A percentile compares a stretch with the other conserved stretches of the same genome.
Conservation (phyloP, 2,797 vertebrate species). For the Babyrousa celebensis region DNA sequence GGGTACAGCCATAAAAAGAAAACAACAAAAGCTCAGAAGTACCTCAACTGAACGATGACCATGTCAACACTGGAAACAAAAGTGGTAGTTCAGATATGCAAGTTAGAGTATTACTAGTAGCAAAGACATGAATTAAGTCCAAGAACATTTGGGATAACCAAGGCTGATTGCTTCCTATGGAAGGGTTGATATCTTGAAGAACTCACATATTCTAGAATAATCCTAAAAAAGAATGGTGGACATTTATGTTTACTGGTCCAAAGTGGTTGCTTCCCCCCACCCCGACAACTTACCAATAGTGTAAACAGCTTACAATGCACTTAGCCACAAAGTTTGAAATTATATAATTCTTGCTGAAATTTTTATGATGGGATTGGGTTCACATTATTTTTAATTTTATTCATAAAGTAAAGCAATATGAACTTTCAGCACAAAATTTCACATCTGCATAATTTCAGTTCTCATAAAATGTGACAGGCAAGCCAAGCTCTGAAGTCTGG, state of each 20-base stretch:
- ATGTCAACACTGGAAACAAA: not conserved
- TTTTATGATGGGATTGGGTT: not conserved
- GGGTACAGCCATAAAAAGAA: too few species aligned
- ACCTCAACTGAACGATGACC: too few species aligned
- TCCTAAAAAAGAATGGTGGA: not conserved
- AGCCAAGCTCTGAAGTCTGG: not conserved
- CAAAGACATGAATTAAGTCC: too few species aligned
- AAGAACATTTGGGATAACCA: not conserved
- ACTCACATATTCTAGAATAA: not conserved
- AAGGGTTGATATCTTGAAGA: not conserved
- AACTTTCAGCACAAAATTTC: constrained; percentile 22
- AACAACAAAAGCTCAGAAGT: not conserved
- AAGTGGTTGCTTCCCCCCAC: not conserved
- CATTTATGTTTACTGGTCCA: not conserved
- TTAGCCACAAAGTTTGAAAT: not conserved
- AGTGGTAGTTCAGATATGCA: not conserved
- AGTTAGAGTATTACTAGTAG: not conserved
- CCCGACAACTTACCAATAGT: not conserved
- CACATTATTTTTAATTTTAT: constrained; percentile 26
- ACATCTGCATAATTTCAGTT: not conserved
- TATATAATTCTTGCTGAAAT: not conserved
- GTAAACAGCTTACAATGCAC: not conserved
- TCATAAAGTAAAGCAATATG: not conserved
- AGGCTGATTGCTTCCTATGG: not conserved
- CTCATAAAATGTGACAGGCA: constrained; percentile 1